Conservation (phyloP, 2,113 vertebrate species). For the Pygoscelis antarcticus region DNA sequence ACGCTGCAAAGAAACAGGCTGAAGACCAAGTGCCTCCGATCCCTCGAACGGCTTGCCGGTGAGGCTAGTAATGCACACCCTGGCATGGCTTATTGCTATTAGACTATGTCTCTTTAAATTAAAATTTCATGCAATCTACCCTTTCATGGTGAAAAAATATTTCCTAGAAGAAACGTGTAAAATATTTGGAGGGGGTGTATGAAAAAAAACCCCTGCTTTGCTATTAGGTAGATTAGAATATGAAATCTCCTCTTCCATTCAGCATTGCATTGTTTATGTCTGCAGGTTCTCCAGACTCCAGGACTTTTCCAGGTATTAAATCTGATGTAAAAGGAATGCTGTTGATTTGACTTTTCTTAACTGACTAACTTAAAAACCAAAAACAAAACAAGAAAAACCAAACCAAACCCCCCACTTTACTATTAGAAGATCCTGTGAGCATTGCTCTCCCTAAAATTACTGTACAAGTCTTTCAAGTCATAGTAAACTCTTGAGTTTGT, state of each 20-base stretch:
- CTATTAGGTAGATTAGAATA: background rate
- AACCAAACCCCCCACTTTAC: accelerated
- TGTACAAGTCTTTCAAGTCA: background rate
- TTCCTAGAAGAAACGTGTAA: background rate
- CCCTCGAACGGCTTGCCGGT: background rate
- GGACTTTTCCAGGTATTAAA: background rate
- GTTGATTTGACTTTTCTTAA: background rate
- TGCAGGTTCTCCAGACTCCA: background rate
- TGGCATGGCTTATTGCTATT: background rate
- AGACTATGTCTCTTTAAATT: background rate
- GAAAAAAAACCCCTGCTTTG: background rate
- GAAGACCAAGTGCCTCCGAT: background rate
- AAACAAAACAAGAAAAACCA: background rate
- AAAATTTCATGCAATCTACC: background rate
- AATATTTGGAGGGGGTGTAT: background rate
- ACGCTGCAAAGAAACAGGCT: background rate
- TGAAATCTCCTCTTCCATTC: background rate
- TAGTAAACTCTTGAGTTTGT: background rate
- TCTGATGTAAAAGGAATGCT: background rate
- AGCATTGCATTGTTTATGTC: background rate
- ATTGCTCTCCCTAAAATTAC: background rate
- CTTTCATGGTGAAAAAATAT: background rate
- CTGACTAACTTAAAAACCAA: background rate
- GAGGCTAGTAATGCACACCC: background rate
- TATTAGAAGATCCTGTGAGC: background rate